These are phyloP conservation scores for Lacanobia wlatinum DNA, from an alignment of 2,888 invertebrate species.

Conservation along the genomic window DNA sequence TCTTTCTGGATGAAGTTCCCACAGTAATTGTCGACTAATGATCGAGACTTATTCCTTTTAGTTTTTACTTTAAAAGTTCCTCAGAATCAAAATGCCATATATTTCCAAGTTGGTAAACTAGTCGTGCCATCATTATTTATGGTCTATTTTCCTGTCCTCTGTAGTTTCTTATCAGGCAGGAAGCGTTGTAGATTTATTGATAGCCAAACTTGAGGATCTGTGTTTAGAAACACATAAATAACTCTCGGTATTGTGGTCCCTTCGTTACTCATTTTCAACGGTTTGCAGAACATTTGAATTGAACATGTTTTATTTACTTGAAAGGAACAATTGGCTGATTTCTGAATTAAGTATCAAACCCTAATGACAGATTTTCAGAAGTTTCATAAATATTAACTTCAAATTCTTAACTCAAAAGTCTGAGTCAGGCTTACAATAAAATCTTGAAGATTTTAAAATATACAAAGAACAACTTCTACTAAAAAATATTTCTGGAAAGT, in stretches of 20 bases:
- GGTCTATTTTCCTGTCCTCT: slow-evolving; percentile 44
- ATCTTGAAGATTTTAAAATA: neutral
- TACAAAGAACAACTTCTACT: neutral
- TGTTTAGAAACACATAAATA: slow-evolving; percentile 53
- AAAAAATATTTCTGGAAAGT: slow-evolving; percentile 13
- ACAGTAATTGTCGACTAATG: slow-evolving; percentile 77
- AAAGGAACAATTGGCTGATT: neutral
- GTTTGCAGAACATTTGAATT: slow-evolving; percentile 7
- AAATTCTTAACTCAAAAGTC: too few relatives aligned
- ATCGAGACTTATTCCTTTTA: slow-evolving; percentile 63
- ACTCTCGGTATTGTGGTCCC: slow-evolving; percentile 21
- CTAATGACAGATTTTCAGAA: neutral
- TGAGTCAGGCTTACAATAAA: neutral
- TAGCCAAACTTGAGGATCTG: slow-evolving; percentile 58
- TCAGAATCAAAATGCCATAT: slow-evolving; percentile 30
- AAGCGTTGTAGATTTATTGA: slow-evolving; percentile 66
- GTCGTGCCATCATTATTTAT: slow-evolving; percentile 53
- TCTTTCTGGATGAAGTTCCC: slow-evolving; percentile 70
- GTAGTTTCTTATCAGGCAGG: slow-evolving; percentile 63
- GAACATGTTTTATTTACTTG: neutral
- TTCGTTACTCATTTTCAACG: slow-evolving; percentile 16
- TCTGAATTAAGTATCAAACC: neutral
- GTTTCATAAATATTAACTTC: too few relatives aligned
- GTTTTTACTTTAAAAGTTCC: slow-evolving; percentile 58
- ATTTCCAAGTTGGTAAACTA: slow-evolving; percentile 44